Percentiles rank a stretch among this genome's conserved stretches.
Conservation (phyloP, 2,888 invertebrate genomes). For the Perizoma affinitatum region DNA sequence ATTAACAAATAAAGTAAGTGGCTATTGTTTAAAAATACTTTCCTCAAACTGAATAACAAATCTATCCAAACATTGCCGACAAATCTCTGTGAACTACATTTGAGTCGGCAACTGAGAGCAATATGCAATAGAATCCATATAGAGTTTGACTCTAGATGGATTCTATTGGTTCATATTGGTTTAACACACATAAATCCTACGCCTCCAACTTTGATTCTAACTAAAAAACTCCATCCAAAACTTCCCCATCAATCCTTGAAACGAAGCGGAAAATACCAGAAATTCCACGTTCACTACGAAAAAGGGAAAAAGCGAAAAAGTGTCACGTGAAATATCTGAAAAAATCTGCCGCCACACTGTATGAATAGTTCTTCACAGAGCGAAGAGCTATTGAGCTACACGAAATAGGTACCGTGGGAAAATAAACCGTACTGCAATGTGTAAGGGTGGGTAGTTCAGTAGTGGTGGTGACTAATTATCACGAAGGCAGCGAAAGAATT, state of each 20-base stretch:
- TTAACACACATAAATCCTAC: conserved; percentile 3
- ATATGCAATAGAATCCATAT: no score
- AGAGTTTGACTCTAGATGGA: no score
- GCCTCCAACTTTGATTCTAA: neutral
- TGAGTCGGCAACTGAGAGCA: no score
- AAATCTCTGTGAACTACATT: no score
- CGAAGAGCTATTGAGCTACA: conserved; percentile 58
- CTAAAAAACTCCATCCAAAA: conserved; percentile 8
- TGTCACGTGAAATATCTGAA: conserved; percentile 48
- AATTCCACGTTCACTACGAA: conserved; percentile 34
- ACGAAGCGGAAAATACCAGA: conserved; percentile 36
- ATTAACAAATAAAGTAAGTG: no score
- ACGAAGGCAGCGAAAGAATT: conserved; percentile 52
- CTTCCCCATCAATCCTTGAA: conserved; percentile 30
- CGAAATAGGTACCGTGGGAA: conserved; percentile 24
- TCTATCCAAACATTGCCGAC: no score
- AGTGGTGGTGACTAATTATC: conserved; percentile 56
- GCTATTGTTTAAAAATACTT: no score
- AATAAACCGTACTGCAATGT: conserved; percentile 28
- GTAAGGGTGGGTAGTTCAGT: conserved; percentile 37
- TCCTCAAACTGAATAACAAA: no score
- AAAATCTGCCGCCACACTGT: conserved; percentile 47
- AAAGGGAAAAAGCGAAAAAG: conserved; percentile 36
- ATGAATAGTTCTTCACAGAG: conserved; percentile 60
- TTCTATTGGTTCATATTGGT: no score